Conservation (phyloP, 2,797 vertebrate species). For the Phrynocephalus guinanensis region DNA sequence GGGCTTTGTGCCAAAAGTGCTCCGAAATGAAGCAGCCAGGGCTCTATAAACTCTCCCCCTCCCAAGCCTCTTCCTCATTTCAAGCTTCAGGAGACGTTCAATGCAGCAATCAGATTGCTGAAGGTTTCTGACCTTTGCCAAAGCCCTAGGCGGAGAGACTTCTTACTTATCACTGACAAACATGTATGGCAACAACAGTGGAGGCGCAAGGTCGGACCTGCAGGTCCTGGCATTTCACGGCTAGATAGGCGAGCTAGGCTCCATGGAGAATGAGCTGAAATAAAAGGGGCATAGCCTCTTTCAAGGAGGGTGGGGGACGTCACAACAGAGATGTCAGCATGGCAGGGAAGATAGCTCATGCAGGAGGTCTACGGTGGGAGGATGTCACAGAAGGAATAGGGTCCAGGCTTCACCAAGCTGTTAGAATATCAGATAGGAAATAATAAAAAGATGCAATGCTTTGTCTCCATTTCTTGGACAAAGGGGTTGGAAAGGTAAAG, state of each 20-base stretch:
- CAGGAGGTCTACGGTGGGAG: neutral
- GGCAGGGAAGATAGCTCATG: neutral
- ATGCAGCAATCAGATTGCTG: constrained; percentile 7
- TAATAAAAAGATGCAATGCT: neutral
- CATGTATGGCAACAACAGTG: neutral
- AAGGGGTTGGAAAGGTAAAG: neutral
- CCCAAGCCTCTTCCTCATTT: neutral
- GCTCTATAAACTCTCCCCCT: neutral
- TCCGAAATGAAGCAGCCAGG: neutral
- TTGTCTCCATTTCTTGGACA: neutral
- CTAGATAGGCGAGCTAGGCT: neutral
- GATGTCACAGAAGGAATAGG: neutral
- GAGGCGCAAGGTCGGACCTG: neutral
- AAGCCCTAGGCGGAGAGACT: neutral
- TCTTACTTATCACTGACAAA: constrained; percentile 15
- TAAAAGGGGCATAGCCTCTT: neutral
- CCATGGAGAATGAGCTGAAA: neutral
- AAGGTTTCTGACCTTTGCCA: neutral
- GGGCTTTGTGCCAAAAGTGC: neutral
- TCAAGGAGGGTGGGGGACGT: neutral
- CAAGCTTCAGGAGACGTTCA: neutral
- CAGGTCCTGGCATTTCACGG: neutral
- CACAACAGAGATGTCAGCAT: neutral
- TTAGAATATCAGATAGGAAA: neutral
- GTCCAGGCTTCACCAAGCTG: neutral